Evolutionary conservation across 2,797 vertebrate genomes (phyloP).

Genomic region (Lateolabrax maculatus): DNA sequence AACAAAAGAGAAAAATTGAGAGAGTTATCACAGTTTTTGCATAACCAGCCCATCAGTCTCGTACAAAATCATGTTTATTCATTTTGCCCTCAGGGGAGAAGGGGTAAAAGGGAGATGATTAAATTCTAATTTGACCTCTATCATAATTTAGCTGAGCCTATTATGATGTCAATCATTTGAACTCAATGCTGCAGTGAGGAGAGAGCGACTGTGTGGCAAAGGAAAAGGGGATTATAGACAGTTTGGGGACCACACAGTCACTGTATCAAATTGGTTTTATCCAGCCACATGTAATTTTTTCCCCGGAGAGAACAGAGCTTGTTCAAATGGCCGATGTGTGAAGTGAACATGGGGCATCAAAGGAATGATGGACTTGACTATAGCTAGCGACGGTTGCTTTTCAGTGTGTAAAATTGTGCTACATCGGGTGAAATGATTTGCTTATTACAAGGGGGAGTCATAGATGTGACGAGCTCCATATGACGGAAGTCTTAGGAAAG

Average conservation of each 20-base stretch:
- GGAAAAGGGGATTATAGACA: slow-evolving; percentile 71
- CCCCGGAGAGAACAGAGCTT: slow-evolving; percentile 63
- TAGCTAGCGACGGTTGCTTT: slow-evolving; percentile 35
- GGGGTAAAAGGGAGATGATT: slow-evolving; percentile 84
- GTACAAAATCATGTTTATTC: slow-evolving; percentile 85
- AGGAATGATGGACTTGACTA: slow-evolving; percentile 49
- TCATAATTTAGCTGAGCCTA: slow-evolving; percentile 84
- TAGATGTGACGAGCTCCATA: slow-evolving; percentile 27
- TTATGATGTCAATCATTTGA: slow-evolving; percentile 86
- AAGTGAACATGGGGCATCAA: slow-evolving; percentile 58
- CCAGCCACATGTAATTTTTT: slow-evolving; percentile 67
- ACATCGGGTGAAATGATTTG: slow-evolving; percentile 44
- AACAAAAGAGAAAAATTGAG: slow-evolving; percentile 75
- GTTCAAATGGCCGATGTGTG: slow-evolving; percentile 62
- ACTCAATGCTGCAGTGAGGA: slow-evolving; percentile 67
- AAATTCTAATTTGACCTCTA: slow-evolving; percentile 89
- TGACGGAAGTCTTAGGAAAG: not conserved
- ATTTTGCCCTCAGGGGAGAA: slow-evolving; percentile 77
- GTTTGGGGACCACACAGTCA: slow-evolving; percentile 72
- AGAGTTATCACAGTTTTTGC: slow-evolving; percentile 76
- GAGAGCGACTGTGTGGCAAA: slow-evolving; percentile 47
- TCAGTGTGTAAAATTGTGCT: slow-evolving; percentile 42
- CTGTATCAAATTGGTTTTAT: slow-evolving; percentile 75
- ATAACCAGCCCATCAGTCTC: slow-evolving; percentile 70
- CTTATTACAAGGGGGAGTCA: slow-evolving; percentile 39